phyloP scores from a whole-genome alignment of 2,888 invertebrate species.

The Drosophila bunnanda region DNA sequence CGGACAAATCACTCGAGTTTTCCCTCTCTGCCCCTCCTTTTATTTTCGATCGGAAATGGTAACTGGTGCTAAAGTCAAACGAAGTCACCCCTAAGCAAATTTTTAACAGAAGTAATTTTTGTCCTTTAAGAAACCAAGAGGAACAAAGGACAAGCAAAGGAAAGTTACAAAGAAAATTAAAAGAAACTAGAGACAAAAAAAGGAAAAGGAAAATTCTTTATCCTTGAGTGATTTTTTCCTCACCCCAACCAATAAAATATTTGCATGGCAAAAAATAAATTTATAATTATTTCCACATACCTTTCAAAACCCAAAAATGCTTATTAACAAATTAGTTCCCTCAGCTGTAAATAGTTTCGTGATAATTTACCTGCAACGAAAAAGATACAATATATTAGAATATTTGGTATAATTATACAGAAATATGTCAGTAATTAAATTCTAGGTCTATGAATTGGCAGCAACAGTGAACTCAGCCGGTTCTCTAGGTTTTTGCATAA shows the following conservation, averaged over 20 bases:
- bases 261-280: neutral
- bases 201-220: too few relatives aligned
- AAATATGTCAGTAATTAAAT: constrained; percentile 21
- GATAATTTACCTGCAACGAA: constrained; percentile 58
- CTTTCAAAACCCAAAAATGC: neutral
- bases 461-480: constrained; percentile 7
- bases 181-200: neutral
- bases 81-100: constrained; percentile 42
- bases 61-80: constrained; percentile 19
- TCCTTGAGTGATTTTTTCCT: neutral
- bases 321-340: neutral
- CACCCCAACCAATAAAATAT: too few relatives aligned
- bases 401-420: constrained; percentile 16
- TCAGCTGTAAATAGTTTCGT: constrained; percentile 1
- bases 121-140: constrained; percentile 13
- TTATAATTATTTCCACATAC: constrained; percentile 14
- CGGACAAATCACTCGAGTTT: constrained; percentile 17
- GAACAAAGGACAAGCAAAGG: neutral
- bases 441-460: constrained; percentile 1
- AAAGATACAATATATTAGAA: constrained; percentile 12
- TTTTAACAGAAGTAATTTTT: constrained; percentile 25
- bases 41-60: neutral
- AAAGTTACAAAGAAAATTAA: neutral
- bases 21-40: neutral
- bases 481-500: constrained; percentile 5